phyloP scores from a whole-genome alignment of 2,888 invertebrate species.

The Synanthedon andrenaeformis region DNA sequence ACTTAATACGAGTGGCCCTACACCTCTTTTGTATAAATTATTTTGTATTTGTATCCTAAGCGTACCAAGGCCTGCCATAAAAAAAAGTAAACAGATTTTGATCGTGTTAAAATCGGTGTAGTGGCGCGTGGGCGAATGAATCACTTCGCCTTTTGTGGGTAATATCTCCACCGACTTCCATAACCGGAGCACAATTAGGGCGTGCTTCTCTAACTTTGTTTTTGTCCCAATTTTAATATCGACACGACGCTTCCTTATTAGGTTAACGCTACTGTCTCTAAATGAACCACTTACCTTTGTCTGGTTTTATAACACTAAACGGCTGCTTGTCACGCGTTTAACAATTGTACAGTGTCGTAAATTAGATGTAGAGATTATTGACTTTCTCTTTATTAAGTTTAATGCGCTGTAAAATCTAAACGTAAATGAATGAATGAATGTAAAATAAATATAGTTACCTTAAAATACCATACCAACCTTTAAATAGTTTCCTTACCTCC shows the following conservation, averaged over 20 bases:
- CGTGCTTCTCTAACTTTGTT: constrained; percentile 11
- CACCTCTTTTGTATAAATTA: too few relatives aligned
- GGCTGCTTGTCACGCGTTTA: constrained; percentile 1
- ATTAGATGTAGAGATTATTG: constrained; percentile 2
- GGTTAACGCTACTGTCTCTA: constrained; percentile 29
- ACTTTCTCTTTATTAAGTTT: neutral
- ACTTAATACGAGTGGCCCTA: too few relatives aligned
- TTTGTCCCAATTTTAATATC: constrained; percentile 30
- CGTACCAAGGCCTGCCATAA: too few relatives aligned
- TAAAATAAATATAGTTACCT: too few relatives aligned
- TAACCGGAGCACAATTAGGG: constrained; percentile 29
- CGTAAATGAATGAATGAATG: too few relatives aligned
- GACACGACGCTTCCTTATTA: constrained; percentile 26
- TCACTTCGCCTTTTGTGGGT: constrained; percentile 20
- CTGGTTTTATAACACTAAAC: neutral
- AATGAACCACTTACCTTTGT: constrained; percentile 22
- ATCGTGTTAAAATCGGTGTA: constrained; percentile 23
- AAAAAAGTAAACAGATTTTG: neutral
- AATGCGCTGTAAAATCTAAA: too few relatives aligned
- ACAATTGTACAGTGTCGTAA: neutral
- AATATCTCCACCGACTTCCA: constrained; percentile 22
- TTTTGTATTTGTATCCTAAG: too few relatives aligned
- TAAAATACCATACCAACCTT: too few relatives aligned
- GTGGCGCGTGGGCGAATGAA: constrained; percentile 18
- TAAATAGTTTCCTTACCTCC: too few relatives aligned